Conservation (phyloP, 2,113 vertebrate genomes). For the Sapajus apella region DNA sequence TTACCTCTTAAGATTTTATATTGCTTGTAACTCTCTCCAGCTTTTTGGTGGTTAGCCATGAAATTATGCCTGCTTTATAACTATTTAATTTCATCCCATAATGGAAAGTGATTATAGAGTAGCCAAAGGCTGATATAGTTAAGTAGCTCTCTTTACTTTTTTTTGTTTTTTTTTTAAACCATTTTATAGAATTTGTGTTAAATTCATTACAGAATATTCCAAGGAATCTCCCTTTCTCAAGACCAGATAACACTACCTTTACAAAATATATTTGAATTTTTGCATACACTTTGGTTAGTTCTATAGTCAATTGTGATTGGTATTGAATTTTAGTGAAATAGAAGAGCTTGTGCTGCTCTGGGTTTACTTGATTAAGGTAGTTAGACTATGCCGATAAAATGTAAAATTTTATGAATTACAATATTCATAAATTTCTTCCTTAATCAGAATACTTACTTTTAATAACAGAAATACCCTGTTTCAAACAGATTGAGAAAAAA, state of each 20-base stretch:
- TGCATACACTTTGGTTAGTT: neutral
- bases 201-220: constrained; percentile 65
- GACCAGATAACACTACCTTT: constrained; percentile 22
- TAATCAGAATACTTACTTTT: neutral
- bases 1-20: constrained; percentile 76
- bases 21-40: constrained; percentile 61
- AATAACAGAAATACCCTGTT: neutral
- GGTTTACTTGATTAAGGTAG: constrained; percentile 35
- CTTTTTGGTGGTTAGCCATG: constrained; percentile 75
- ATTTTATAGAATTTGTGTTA: constrained; percentile 71
- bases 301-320: neutral
- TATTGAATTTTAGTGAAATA: neutral
- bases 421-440: neutral
- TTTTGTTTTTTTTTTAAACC: neutral
- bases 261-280: constrained; percentile 46
- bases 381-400: neutral
- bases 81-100: constrained; percentile 81
- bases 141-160: constrained; percentile 64
- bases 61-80: constrained; percentile 80
- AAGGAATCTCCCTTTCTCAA: neutral
- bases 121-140: constrained; percentile 75
- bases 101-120: constrained; percentile 74
- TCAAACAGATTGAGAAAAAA: neutral
- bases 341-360: neutral
- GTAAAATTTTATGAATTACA: neutral